phyloP scores from a whole-genome alignment of 2,888 invertebrate species.

The Yponomeuta plumbellus region DNA sequence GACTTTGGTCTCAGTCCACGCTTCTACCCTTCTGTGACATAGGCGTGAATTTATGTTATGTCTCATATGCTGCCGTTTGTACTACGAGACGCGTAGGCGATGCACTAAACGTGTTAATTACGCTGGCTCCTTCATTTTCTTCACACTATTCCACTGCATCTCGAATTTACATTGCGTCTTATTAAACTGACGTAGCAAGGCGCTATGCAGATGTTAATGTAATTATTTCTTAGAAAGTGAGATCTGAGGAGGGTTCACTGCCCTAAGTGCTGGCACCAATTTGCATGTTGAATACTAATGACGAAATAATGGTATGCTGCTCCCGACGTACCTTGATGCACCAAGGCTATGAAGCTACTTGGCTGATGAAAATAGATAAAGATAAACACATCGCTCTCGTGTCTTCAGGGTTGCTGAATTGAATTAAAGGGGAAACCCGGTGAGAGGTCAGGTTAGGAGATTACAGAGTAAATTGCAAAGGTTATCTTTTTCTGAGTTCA shows the following conservation, averaged over 20 bases:
- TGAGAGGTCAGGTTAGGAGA: too few relatives aligned
- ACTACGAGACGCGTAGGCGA: too few relatives aligned
- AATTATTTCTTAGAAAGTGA: slow-evolving; percentile 72
- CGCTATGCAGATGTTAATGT: slow-evolving; percentile 57
- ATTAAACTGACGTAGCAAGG: slow-evolving; percentile 5
- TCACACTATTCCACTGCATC: background rate
- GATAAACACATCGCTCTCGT: background rate
- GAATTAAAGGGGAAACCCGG: too few relatives aligned
- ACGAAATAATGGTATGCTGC: slow-evolving; percentile 37
- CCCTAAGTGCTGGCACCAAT: slow-evolving; percentile 60
- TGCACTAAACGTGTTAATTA: too few relatives aligned
- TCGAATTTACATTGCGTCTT: background rate
- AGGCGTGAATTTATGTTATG: too few relatives aligned
- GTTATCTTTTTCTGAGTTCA: too few relatives aligned
- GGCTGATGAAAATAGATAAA: background rate
- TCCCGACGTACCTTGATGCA: background rate
- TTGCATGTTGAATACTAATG: slow-evolving; percentile 74
- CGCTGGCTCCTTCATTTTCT: background rate
- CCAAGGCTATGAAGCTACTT: background rate
- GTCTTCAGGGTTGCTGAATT: too few relatives aligned
- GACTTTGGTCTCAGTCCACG: too few relatives aligned
- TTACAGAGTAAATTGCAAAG: too few relatives aligned
- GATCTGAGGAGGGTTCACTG: slow-evolving; percentile 65
- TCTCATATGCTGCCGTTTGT: too few relatives aligned
- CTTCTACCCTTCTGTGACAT: too few relatives aligned